phyloP scores from a whole-genome alignment of 2,113 vertebrate species.

The Takifugu bimaculatus region DNA sequence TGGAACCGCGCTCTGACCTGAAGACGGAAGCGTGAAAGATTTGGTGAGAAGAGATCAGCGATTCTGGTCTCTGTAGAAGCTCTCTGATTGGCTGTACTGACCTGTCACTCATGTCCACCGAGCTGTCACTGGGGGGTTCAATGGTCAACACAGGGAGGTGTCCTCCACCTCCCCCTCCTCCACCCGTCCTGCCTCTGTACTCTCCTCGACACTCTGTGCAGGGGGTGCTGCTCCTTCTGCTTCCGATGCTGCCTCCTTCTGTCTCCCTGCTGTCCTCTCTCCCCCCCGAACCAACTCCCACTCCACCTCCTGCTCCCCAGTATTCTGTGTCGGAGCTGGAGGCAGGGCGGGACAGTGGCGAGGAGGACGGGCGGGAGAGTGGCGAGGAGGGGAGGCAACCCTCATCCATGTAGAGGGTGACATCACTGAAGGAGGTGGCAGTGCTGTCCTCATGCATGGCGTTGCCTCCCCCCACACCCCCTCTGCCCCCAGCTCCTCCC shows the following conservation, averaged over 20 bases:
- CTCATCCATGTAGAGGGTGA: slow-evolving; percentile 86
- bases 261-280: slow-evolving; percentile 68
- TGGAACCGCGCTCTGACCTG: slow-evolving; percentile 85
- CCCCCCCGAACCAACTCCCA: slow-evolving; percentile 16
- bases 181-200: slow-evolving; percentile 74
- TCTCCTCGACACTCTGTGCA: slow-evolving; percentile 84
- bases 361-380: slow-evolving; percentile 69
- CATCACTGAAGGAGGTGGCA: slow-evolving; percentile 86
- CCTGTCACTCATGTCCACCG: slow-evolving; percentile 88
- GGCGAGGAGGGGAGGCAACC: slow-evolving; percentile 67
- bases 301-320: slow-evolving; percentile 59
- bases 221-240: slow-evolving; percentile 79
- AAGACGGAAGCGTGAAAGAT: neutral
- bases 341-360: slow-evolving; percentile 75
- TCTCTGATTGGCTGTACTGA: slow-evolving; percentile 26
- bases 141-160: slow-evolving; percentile 88
- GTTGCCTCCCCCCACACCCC: slow-evolving; percentile 67
- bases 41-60: too few relatives aligned
- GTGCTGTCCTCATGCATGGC: slow-evolving; percentile 84
- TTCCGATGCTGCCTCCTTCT: slow-evolving; percentile 72
- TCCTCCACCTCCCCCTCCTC: slow-evolving; percentile 53
- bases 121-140: slow-evolving; percentile 90
- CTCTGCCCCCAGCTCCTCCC: slow-evolving; percentile 40
- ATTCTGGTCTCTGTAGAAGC: too few relatives aligned
- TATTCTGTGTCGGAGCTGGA: slow-evolving; percentile 81